Percentiles rank a stretch among this genome's conserved stretches.
phyloP scores from a whole-genome alignment of 1,140 invertebrate species.

The Cheumatopsyche charites region DNA sequence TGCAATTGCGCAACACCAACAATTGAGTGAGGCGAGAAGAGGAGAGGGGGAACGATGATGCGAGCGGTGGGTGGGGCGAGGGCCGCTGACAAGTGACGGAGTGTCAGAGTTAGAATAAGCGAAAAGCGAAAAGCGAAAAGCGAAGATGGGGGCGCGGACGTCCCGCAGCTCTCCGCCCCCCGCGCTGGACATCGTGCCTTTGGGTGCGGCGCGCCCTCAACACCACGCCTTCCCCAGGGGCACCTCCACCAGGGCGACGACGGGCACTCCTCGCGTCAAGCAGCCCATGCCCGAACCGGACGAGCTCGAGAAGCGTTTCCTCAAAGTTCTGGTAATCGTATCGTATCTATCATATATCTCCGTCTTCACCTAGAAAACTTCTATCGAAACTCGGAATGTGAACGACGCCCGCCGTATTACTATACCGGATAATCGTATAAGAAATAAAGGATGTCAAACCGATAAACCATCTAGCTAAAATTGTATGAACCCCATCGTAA shows the following conservation, averaged over 20 bases:
- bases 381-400: background rate
- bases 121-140: background rate
- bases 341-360: background rate
- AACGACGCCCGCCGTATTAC: too few species aligned
- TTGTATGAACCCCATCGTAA: too few species aligned
- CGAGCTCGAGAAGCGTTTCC: constrained; percentile 90
- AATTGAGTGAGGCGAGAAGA: too few species aligned
- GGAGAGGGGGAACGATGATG: constrained; percentile 3
- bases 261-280: background rate
- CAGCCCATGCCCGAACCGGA: constrained; percentile 83
- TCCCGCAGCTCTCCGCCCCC: constrained; percentile 5
- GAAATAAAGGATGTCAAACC: too few species aligned
- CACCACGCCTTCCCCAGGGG: constrained; percentile 47
- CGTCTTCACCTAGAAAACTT: background rate
- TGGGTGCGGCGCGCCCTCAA: background rate
- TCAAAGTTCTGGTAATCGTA: constrained; percentile 94
- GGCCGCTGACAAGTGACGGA: background rate
- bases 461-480: too few species aligned
- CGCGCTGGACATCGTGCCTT: constrained; percentile 21
- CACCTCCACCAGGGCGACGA: constrained; percentile 71
- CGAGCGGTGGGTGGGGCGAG: background rate
- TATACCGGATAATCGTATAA: too few species aligned
- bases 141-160: constrained; percentile 11
- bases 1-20: too few species aligned
- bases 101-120: background rate